These are phyloP conservation scores for Aphis gossypii DNA, from an alignment of 1,140 invertebrate species.

Conservation along the genomic window DNA sequence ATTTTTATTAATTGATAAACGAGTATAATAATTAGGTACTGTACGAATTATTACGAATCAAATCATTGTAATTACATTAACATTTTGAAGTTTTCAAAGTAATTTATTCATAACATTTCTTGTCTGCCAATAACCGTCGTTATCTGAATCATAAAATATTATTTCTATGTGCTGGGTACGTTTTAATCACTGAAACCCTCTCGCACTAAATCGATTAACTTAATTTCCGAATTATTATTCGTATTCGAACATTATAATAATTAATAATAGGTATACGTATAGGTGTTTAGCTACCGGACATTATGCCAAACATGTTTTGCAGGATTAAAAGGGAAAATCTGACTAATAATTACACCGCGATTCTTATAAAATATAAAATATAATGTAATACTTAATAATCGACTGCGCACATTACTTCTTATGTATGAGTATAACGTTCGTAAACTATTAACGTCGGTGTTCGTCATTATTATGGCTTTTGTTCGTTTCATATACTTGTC, in stretches of 20 bases:
- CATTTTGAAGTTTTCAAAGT: background rate
- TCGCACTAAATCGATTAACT: background rate
- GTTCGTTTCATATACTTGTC: slow-evolving; percentile 18
- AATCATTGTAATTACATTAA: background rate
- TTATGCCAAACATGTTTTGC: background rate
- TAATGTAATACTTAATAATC: background rate
- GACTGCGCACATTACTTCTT: background rate
- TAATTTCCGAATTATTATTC: background rate
- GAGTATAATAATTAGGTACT: background rate
- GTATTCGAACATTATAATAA: background rate
- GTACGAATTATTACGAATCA: background rate
- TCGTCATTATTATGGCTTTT: slow-evolving; percentile 21
- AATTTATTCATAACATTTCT: slow-evolving; percentile 11
- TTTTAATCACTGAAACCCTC: background rate
- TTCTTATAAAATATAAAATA: background rate
- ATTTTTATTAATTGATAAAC: slow-evolving; percentile 30
- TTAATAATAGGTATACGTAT: background rate
- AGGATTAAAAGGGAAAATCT: background rate
- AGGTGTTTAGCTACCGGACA: background rate
- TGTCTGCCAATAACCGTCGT: background rate
- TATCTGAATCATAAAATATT: background rate
- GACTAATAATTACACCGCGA: background rate
- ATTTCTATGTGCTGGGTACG: background rate
- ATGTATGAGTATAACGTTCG: background rate
- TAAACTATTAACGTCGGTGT: slow-evolving; percentile 23